phyloP scores from a whole-genome alignment of 2,797 vertebrate species.

The Sitta carolinensis region DNA sequence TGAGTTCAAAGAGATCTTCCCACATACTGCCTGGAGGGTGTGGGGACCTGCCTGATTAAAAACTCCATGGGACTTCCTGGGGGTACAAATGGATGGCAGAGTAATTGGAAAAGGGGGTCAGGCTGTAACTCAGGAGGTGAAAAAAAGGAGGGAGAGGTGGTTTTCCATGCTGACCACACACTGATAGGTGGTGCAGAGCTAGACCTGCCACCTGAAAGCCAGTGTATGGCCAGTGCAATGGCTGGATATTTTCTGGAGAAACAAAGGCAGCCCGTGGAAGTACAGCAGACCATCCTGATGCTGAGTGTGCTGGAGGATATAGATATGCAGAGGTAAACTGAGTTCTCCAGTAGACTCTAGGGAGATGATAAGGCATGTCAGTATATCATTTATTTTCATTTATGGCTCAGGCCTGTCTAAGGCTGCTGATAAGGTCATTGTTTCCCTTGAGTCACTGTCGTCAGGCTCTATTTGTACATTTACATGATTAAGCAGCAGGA shows the following conservation, averaged over 20 bases:
- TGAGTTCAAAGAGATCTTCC: not conserved
- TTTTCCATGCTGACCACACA: not conserved
- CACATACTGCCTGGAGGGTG: accelerated
- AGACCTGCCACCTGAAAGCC: not conserved
- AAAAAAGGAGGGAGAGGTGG: not conserved
- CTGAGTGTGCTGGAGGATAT: conserved; percentile 18
- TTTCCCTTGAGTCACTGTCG: conserved; percentile 74
- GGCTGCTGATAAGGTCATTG: conserved; percentile 73
- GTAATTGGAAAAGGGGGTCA: not conserved
- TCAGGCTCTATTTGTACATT: conserved; percentile 65
- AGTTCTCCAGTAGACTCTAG: not conserved
- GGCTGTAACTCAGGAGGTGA: not conserved
- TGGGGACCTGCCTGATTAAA: not conserved
- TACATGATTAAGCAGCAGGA: conserved; percentile 72
- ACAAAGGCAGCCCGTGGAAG: not conserved
- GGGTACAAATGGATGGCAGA: not conserved
- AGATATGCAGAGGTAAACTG: not conserved
- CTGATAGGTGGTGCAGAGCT: not conserved
- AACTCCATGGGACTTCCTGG: accelerated
- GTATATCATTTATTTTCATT: conserved; percentile 56
- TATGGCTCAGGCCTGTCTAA: conserved; percentile 40
- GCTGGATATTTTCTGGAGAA: not conserved
- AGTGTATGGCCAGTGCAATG: not conserved
- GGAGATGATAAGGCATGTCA: conserved; percentile 32
- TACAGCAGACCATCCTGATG: not conserved